Evolutionary conservation across 1,140 invertebrate genomes (phyloP).

Genomic region (Trialeurodes vaporariorum): DNA sequence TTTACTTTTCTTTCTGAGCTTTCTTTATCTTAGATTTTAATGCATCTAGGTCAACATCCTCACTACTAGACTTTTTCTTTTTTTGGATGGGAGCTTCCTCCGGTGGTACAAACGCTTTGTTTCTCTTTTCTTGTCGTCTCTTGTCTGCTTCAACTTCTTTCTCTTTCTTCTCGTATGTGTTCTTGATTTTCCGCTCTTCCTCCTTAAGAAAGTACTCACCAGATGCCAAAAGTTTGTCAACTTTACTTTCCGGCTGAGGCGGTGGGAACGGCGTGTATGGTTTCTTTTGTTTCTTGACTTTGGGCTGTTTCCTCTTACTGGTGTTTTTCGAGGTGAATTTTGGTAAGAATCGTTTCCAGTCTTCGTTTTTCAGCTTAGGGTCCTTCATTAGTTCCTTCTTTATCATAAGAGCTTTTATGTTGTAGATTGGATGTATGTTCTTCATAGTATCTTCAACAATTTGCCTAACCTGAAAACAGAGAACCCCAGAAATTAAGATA

Average conservation of each 20-base stretch:
- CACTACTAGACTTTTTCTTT: constrained; percentile 22
- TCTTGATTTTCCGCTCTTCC: constrained; percentile 59
- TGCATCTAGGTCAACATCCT: not conserved
- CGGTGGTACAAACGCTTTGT: constrained; percentile 72
- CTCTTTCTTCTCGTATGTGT: constrained; percentile 57
- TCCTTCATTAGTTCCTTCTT: constrained; percentile 90
- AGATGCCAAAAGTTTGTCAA: constrained; percentile 86
- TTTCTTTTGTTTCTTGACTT: constrained; percentile 72
- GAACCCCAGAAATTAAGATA: constrained; percentile 5
- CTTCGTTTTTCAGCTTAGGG: constrained; percentile 81
- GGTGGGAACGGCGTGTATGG: constrained; percentile 97
- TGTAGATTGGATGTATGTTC: constrained; percentile 99
- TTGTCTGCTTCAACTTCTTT: constrained; percentile 46
- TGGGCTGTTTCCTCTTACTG: constrained; percentile 71
- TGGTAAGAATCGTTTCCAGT: constrained; percentile 94
- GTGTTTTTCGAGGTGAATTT: constrained; percentile 91
- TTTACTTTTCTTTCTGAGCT: not conserved
- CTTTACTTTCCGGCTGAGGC: constrained; percentile 77
- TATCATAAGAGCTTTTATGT: constrained; percentile 97
- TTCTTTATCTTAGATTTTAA: not conserved
- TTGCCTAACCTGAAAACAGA: constrained; percentile 51
- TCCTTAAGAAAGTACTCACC: constrained; percentile 95
- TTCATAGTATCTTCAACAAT: constrained; percentile 97
- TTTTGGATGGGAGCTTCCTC: constrained; percentile 39
- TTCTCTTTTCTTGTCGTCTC: constrained; percentile 60